Conservation (phyloP, 2,113 vertebrate species). For the Callipepla californica region DNA sequence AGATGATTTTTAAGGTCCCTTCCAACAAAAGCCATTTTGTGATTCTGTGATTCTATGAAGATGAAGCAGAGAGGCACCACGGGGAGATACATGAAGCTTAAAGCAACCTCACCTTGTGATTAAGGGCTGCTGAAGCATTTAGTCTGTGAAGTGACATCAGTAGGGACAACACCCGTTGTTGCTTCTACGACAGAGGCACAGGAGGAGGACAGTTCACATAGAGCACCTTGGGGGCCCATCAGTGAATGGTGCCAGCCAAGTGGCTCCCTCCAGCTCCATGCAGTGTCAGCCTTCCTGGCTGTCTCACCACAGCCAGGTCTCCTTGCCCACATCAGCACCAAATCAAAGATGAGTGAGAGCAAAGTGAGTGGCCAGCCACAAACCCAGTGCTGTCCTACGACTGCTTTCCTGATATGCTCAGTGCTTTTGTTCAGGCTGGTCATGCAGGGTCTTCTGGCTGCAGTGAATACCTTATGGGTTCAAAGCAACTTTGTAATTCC, state of each 20-base stretch:
- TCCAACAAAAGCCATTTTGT: too few species aligned
- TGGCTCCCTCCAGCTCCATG: not conserved
- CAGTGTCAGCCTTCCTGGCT: not conserved
- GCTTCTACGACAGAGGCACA: not conserved
- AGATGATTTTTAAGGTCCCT: too few species aligned
- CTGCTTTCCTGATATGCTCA: not conserved
- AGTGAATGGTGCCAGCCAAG: not conserved
- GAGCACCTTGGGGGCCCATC: not conserved
- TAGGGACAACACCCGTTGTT: not conserved
- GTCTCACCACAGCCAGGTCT: not conserved
- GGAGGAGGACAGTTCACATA: not conserved
- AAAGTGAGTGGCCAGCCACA: not conserved
- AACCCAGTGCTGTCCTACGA: not conserved
- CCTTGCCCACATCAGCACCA: rapidly evolving
- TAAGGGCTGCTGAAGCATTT: not conserved
- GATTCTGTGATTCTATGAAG: not conserved
- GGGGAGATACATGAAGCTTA: not conserved
- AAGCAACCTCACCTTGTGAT: not conserved
- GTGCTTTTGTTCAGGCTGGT: not conserved
- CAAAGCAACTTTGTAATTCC: not conserved
- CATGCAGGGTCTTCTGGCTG: not conserved
- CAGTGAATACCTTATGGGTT: not conserved
- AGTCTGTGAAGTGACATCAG: not conserved
- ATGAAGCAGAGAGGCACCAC: not conserved
- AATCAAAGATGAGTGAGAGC: not conserved